Evolutionary conservation across 2,888 invertebrate genomes (phyloP).

Genomic region (Osmoderma eremita): DNA sequence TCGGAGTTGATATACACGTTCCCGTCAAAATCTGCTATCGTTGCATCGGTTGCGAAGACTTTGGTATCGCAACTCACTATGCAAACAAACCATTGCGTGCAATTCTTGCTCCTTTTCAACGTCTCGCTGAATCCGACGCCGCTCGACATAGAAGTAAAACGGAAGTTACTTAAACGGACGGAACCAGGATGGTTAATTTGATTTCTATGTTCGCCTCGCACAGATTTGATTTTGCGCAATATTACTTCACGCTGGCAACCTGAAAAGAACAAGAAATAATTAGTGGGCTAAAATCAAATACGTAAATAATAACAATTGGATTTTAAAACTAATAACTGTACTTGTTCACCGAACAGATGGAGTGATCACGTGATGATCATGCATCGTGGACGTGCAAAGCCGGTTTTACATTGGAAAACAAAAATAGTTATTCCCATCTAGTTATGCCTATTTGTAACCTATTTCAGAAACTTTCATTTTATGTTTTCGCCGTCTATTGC

Average conservation of each 20-base stretch:
- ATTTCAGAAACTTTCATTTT: too few species aligned
- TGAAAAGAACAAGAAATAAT: slow-evolving; percentile 18
- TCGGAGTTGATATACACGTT: slow-evolving; percentile 53
- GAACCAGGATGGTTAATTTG: slow-evolving; percentile 41
- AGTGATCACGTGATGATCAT: too few species aligned
- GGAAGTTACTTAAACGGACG: slow-evolving; percentile 42
- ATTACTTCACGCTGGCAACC: slow-evolving; percentile 48
- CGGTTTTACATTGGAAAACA: too few species aligned
- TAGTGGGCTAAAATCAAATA: too few species aligned
- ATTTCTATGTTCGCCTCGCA: slow-evolving; percentile 42
- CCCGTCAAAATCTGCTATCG: slow-evolving; percentile 50
- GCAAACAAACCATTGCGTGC: slow-evolving; percentile 58
- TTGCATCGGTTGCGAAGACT: slow-evolving; percentile 55
- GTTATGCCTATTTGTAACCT: too few species aligned
- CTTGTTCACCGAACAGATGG: too few species aligned
- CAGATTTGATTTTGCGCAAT: slow-evolving; percentile 45
- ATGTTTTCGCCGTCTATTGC: too few species aligned
- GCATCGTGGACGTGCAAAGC: too few species aligned
- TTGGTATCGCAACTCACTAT: slow-evolving; percentile 53
- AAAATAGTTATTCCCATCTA: too few species aligned
- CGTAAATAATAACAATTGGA: too few species aligned
- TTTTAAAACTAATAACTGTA: too few species aligned
- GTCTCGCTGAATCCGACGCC: slow-evolving; percentile 19
- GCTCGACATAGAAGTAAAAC: slow-evolving; percentile 43
- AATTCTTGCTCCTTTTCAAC: slow-evolving; percentile 40